Conservation (phyloP, 2,888 invertebrate genomes). For the Endotricha flammealis region DNA sequence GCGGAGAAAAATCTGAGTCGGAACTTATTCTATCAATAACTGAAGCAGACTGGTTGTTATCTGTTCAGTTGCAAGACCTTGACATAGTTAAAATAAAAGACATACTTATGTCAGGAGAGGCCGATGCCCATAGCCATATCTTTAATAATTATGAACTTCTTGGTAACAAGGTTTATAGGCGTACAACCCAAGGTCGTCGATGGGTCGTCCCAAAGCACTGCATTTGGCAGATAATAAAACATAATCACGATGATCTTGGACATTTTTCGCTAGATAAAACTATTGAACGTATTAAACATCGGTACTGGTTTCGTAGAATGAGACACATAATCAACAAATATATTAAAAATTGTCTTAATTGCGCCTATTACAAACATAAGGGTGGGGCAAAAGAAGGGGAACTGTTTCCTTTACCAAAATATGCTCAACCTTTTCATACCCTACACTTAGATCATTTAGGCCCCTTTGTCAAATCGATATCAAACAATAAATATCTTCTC, state of each 20-base stretch:
- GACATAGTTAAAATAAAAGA: slow-evolving; percentile 12
- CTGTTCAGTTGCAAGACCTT: slow-evolving; percentile 23
- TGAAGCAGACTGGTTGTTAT: slow-evolving; percentile 22
- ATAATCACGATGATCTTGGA: slow-evolving; percentile 31
- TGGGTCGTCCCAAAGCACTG: slow-evolving; percentile 29
- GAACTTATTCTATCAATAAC: slow-evolving; percentile 20
- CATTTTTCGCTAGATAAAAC: slow-evolving; percentile 32
- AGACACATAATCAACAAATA: slow-evolving; percentile 24
- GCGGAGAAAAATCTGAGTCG: slow-evolving; percentile 25
- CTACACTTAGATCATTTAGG: slow-evolving; percentile 1
- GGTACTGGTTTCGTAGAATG: slow-evolving; percentile 23
- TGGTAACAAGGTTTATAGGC: slow-evolving; percentile 25
- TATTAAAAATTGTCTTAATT: slow-evolving; percentile 30
- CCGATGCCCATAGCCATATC: slow-evolving; percentile 18
- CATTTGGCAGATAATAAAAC: slow-evolving; percentile 25
- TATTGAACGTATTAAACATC: slow-evolving; percentile 16
- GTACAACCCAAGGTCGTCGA: slow-evolving; percentile 24
- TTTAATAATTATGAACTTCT: slow-evolving; percentile 25
- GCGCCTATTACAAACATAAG: slow-evolving; percentile 32
- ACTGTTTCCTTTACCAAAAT: slow-evolving; percentile 6
- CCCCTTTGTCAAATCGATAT: neutral
- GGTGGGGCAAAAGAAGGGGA: slow-evolving; percentile 19
- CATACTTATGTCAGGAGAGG: slow-evolving; percentile 22
- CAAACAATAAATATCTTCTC: neutral
- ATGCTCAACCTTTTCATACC: slow-evolving; percentile 1